phyloP scores from a whole-genome alignment of 1,140 invertebrate genomes.

The Cotesia glomerata region DNA sequence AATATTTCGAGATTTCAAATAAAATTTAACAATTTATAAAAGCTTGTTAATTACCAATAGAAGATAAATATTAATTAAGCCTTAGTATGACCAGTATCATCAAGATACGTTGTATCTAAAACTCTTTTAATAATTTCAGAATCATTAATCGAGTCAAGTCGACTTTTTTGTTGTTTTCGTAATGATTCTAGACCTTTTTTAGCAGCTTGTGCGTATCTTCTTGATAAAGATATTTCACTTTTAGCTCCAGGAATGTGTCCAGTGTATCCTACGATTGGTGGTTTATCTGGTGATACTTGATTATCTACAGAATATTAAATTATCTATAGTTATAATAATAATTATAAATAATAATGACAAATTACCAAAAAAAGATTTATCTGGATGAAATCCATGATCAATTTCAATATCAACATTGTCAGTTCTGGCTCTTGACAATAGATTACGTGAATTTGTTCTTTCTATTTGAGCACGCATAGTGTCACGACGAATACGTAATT shows the following conservation, averaged over 20 bases:
- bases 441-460: constrained; percentile 50
- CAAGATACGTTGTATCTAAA: constrained; percentile 36
- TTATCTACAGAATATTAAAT: constrained; percentile 62
- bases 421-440: constrained; percentile 44
- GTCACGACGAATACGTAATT: constrained; percentile 57
- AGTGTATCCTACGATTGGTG: constrained; percentile 75
- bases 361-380: constrained; percentile 48
- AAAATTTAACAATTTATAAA: background rate
- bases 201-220: constrained; percentile 72
- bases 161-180: constrained; percentile 65
- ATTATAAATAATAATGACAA: background rate
- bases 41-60: too few relatives aligned
- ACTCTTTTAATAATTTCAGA: constrained; percentile 37
- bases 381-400: constrained; percentile 43
- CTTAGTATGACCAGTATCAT: constrained; percentile 40
- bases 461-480: constrained; percentile 62
- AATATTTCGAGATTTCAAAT: constrained; percentile 41
- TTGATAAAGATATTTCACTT: constrained; percentile 71
- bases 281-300: constrained; percentile 71
- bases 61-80: too few relatives aligned
- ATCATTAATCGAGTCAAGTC: constrained; percentile 41
- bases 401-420: constrained; percentile 49
- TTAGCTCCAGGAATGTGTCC: constrained; percentile 74
- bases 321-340: background rate
- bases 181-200: constrained; percentile 69